phyloP scores from a whole-genome alignment of 2,888 invertebrate species.

The Cantharis rufa region DNA sequence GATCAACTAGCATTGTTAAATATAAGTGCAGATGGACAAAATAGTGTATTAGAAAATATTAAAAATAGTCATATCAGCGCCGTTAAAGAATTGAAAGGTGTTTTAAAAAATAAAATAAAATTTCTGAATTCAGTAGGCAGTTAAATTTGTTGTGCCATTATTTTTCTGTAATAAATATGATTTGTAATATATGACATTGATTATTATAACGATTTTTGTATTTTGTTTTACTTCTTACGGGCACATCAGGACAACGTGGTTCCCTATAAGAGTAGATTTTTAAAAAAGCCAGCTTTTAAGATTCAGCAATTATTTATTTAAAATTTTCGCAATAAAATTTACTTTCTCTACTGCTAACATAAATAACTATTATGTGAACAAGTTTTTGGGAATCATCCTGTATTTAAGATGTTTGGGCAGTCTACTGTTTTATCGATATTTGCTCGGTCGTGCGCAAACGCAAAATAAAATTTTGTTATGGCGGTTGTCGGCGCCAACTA shows the following conservation, averaged over 20 bases:
- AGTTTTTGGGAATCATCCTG: neutral
- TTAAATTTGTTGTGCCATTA: constrained; percentile 23
- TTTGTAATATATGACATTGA: neutral
- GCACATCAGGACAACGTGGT: no score
- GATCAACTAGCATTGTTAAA: constrained; percentile 54
- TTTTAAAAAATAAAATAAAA: constrained; percentile 59
- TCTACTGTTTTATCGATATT: neutral
- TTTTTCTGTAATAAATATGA: constrained; percentile 7
- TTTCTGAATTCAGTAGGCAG: constrained; percentile 13
- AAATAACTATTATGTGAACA: no score
- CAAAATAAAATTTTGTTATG: constrained; percentile 14
- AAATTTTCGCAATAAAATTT: no score
- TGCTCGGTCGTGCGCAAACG: constrained; percentile 7
- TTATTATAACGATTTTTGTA: neutral
- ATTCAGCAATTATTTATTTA: no score
- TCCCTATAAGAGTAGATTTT: no score
- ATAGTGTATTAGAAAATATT: constrained; percentile 57
- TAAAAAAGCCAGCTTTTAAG: no score
- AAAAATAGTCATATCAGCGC: constrained; percentile 59
- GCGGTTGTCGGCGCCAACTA: constrained; percentile 31
- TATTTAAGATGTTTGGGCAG: neutral
- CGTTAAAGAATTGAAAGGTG: constrained; percentile 59
- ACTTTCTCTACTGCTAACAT: no score
- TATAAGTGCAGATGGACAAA: constrained; percentile 51
- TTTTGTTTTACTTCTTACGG: neutral